phyloP scores from a whole-genome alignment of 2,888 invertebrate genomes.

The Macaria notata region DNA sequence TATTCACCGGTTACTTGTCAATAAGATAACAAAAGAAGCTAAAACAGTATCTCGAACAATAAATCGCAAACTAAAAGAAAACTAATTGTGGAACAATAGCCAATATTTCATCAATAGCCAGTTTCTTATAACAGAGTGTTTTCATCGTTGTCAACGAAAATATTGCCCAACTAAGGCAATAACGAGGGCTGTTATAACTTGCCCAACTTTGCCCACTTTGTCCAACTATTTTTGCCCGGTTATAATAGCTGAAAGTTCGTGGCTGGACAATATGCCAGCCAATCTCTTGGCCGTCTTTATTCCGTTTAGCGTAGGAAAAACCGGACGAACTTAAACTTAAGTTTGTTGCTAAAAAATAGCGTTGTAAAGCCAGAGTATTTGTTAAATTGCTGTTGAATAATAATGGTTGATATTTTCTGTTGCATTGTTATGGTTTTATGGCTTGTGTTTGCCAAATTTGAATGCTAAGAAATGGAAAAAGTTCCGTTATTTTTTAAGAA shows the following conservation, averaged over 20 bases:
- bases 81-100: conserved; percentile 16
- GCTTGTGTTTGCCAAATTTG: conserved; percentile 8
- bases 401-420: no score
- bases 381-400: background rate
- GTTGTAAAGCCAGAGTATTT: conserved; percentile 28
- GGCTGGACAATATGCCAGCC: conserved; percentile 58
- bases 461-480: no score
- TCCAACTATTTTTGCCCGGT: conserved; percentile 75
- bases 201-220: conserved; percentile 61
- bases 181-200: conserved; percentile 66
- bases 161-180: conserved; percentile 78
- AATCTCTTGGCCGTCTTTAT: conserved; percentile 53
- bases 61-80: conserved; percentile 5
- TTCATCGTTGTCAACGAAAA: conserved; percentile 69
- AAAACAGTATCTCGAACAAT: no score
- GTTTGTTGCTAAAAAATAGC: conserved; percentile 32
- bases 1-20: no score
- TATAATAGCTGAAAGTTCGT: conserved; percentile 75
- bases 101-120: conserved; percentile 34
- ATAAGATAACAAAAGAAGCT: no score
- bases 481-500: no score
- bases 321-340: conserved; percentile 27
- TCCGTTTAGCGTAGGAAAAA: conserved; percentile 42
- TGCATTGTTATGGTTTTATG: conserved; percentile 1
- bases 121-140: conserved; percentile 63